These are phyloP conservation scores for Aromia moschata DNA, from an alignment of 2,888 invertebrate species.

Conservation along the genomic window DNA sequence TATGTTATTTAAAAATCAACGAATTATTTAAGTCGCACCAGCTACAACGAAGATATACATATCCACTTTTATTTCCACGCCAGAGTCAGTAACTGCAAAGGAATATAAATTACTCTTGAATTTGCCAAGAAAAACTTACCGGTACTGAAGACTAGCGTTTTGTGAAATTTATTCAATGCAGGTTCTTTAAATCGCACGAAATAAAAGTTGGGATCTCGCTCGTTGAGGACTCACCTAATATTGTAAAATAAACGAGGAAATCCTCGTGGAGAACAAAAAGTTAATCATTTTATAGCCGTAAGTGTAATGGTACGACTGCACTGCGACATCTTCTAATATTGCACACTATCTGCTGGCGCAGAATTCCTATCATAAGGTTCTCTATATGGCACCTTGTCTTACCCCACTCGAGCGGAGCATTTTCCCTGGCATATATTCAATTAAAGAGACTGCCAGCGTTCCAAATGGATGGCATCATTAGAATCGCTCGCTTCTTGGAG, in stretches of 20 bases:
- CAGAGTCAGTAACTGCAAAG: neutral
- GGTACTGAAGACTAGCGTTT: neutral
- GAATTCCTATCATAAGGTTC: conserved; percentile 33
- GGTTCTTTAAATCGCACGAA: conserved; percentile 10
- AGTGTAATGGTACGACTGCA: conserved; percentile 39
- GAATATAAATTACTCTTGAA: neutral
- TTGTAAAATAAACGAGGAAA: conserved; percentile 12
- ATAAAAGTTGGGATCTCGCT: neutral
- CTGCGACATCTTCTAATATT: conserved; percentile 45
- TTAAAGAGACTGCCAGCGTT: conserved; percentile 43
- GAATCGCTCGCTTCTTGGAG: conserved; percentile 27
- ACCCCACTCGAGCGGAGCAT: conserved; percentile 31
- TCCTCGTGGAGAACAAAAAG: conserved; percentile 22
- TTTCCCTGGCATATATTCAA: conserved; percentile 46
- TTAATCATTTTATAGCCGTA: conserved; percentile 30
- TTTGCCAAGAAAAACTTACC: neutral
- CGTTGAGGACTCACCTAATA: conserved; percentile 10
- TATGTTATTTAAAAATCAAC: too few species aligned
- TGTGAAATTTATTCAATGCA: conserved; percentile 6
- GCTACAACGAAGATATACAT: too few species aligned
- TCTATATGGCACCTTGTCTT: conserved; percentile 35
- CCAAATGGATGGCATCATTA: conserved; percentile 37
- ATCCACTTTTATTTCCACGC: neutral
- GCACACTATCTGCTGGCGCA: conserved; percentile 40
- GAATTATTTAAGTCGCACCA: too few species aligned